Percentiles rank a stretch among this genome's conserved stretches.
Evolutionary conservation across 2,113 vertebrate genomes (phyloP).

Genomic region (Cairina moschata): DNA sequence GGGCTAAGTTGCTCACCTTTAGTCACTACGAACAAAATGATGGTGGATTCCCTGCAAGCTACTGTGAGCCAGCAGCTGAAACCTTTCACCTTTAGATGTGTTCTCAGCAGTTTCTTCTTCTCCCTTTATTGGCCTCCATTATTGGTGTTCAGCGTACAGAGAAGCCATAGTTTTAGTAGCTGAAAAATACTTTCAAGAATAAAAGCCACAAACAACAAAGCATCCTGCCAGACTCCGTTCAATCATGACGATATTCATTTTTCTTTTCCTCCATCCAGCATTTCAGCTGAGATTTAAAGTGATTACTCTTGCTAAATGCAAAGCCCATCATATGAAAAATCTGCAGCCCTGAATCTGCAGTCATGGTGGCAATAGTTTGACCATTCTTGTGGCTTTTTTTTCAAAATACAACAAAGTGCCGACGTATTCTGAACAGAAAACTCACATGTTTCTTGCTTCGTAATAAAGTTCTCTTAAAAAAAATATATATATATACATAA

Average conservation of each 20-base stretch:
- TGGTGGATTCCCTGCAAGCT: neutral
- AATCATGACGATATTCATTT: neutral
- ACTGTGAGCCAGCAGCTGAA: neutral
- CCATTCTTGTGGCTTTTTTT: neutral
- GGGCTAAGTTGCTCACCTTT: neutral
- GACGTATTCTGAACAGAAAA: neutral
- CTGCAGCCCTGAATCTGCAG: neutral
- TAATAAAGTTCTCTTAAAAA: neutral
- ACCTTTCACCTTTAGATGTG: neutral
- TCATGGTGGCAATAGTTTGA: neutral
- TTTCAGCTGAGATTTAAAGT: neutral
- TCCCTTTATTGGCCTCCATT: neutral
- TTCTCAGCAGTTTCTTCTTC: neutral
- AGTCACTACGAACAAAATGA: neutral
- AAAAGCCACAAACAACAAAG: neutral
- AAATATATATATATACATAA: neutral
- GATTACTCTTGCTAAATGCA: neutral
- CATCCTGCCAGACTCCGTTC: neutral
- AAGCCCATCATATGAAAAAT: neutral
- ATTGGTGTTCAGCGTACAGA: neutral
- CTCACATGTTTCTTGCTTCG: neutral
- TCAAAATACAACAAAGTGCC: neutral
- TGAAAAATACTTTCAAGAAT: neutral
- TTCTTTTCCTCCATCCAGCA: neutral
- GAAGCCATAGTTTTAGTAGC: neutral